phyloP scores from a whole-genome alignment of 2,797 vertebrate species.

The Podarcis siculus region DNA sequence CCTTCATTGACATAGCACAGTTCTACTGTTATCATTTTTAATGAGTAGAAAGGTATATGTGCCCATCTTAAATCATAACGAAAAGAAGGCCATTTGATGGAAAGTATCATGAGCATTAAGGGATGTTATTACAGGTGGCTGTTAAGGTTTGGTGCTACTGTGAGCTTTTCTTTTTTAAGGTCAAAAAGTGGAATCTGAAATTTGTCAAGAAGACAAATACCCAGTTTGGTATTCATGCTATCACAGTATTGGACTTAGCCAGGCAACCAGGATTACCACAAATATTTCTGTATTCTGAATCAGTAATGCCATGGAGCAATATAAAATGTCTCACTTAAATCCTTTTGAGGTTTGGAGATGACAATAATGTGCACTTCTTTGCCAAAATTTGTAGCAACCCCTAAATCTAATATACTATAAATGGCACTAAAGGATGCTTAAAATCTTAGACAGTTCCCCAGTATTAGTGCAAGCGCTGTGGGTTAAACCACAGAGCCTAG shows the following conservation, averaged over 20 bases:
- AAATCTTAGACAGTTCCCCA: not conserved
- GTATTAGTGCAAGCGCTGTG: too few relatives aligned
- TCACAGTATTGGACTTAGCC: not conserved
- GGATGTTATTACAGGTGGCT: not conserved
- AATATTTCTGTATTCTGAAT: not conserved
- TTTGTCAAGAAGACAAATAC: not conserved
- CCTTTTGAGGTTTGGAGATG: not conserved
- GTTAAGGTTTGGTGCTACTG: not conserved
- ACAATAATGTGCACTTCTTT: not conserved
- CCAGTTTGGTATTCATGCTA: not conserved
- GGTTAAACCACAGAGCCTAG: too few relatives aligned
- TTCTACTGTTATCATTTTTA: not conserved
- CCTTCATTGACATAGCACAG: not conserved
- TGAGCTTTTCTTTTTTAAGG: not conserved
- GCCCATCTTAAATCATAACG: not conserved
- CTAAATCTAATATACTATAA: not conserved
- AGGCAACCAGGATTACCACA: not conserved
- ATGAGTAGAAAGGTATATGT: not conserved
- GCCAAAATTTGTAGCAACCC: not conserved
- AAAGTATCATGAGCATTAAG: not conserved
- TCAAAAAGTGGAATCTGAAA: not conserved
- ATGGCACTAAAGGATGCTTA: not conserved
- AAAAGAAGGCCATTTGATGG: not conserved
- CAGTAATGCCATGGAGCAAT: not conserved
- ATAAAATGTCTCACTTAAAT: not conserved